Evolutionary conservation across 1,140 invertebrate genomes (phyloP).

Genomic region (Bradynema listronoti): DNA sequence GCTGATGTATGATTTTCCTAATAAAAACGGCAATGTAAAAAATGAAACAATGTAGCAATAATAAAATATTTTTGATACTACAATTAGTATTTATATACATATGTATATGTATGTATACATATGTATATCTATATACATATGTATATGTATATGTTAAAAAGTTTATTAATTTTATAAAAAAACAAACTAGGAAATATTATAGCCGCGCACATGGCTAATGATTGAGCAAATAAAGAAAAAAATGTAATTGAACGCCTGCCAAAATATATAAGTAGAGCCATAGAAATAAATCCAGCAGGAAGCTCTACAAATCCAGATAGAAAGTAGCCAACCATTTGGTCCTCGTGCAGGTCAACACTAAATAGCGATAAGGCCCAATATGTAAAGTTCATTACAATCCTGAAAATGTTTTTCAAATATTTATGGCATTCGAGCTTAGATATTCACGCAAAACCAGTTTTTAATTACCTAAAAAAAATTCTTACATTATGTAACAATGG

Average conservation of each 20-base stretch:
- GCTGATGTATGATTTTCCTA: constrained; percentile 26
- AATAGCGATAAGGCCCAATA: constrained; percentile 43
- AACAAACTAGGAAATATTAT: constrained; percentile 33
- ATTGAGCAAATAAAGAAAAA: constrained; percentile 29
- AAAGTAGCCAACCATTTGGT: constrained; percentile 45
- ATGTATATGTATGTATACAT: too few species aligned
- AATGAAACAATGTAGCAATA: background rate
- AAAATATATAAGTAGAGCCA: constrained; percentile 30
- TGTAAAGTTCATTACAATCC: constrained; percentile 36
- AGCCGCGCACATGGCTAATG: constrained; percentile 30
- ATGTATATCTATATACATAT: too few species aligned
- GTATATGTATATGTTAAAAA: too few species aligned
- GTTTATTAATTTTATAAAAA: too few species aligned
- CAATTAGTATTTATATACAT: too few species aligned
- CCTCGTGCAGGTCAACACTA: constrained; percentile 39
- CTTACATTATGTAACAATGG: constrained; percentile 42
- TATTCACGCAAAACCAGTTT: too few species aligned
- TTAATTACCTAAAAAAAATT: constrained; percentile 1
- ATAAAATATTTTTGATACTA: too few species aligned
- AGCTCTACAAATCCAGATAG: constrained; percentile 41
- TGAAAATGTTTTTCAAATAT: too few species aligned
- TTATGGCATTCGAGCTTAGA: too few species aligned
- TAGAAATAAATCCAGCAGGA: constrained; percentile 40
- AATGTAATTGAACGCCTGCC: constrained; percentile 35
- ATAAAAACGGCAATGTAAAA: constrained; percentile 1